Evolutionary conservation across 2,888 invertebrate species (phyloP), one percentile per base, ranked within the genome.

Genomic region (Nycteola revayana): DNA sequence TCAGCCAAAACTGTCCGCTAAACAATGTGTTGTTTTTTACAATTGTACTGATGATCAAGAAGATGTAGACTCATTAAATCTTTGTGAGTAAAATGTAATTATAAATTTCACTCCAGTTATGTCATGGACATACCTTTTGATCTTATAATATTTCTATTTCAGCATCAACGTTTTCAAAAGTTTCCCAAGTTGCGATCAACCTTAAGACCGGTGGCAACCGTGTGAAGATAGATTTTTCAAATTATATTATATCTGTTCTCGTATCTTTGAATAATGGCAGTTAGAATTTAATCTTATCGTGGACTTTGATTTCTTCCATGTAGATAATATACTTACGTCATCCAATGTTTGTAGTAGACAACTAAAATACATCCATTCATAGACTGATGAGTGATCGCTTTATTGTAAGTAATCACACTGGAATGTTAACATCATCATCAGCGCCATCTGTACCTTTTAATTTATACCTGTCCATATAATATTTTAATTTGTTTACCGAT

Each of bases 21-120:
- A 90, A 51, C 93, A 92, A 52, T 94, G 93, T 62, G 89, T 93
- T 8, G 80, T 94, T 3, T 90, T 94, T 63, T 89, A 89, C 45
- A 89, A 90, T 51, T 85, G 87, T 44, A 74, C 79, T 14, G 86
- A 90, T 21, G 90, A 89, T 27, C 80, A 72, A 48, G 83, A 83
- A 17, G 78, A 82, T 32, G 78, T 86, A 41, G 78, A 83, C 36
- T 67, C 82, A 9, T 72, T 90, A 47, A 86, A 80, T 57, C 69
- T 91, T 21, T 90, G 92, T 92, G 79, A 75, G 90, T 73, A n/a
- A n/a, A n/a, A n/a, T n/a, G n/a, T n/a, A n/a, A n/a, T n/a, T n/a
- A n/a, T n/a, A n/a, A n/a, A n/a, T n/a, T n/a, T n/a, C n/a, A n/a
- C n/a, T n/a, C n/a, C n/a, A n/a, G n/a, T n/a, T n/a, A n/a, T n/a